phyloP scores from a whole-genome alignment of 64 coral and sea anemone genomes.

The Pachyseris speciosa region DNA sequence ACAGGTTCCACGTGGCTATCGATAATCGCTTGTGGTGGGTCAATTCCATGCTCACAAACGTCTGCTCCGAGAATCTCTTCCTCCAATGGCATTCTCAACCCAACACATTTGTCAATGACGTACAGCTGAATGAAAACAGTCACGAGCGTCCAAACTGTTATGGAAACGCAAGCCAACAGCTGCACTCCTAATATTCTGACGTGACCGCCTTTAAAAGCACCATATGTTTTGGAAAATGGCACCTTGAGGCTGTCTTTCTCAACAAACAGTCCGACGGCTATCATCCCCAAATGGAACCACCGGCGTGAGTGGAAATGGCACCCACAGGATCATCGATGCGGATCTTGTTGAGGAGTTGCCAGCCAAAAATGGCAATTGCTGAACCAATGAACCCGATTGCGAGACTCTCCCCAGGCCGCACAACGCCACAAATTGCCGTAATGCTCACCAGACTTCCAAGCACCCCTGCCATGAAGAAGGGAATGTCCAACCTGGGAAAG shows the following conservation, averaged over 20 bases:
- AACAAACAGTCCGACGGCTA: constrained; percentile 91
- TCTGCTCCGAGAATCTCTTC: constrained; percentile 67
- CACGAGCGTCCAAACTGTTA: constrained; percentile 53
- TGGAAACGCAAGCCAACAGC: constrained; percentile 60
- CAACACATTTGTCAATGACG: constrained; percentile 49
- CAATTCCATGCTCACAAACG: constrained; percentile 48
- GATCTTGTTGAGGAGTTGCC: constrained; percentile 74
- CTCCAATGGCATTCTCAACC: constrained; percentile 36
- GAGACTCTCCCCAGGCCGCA: constrained; percentile 89
- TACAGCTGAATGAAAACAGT: constrained; percentile 59
- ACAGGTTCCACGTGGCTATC: neutral
- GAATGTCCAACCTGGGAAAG: constrained; percentile 78
- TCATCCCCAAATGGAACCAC: constrained; percentile 90
- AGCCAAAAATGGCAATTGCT: constrained; percentile 79
- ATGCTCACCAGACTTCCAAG: constrained; percentile 91
- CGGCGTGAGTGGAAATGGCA: constrained; percentile 81
- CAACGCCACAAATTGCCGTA: constrained; percentile 94
- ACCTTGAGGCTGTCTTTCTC: constrained; percentile 73
- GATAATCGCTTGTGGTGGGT: neutral
- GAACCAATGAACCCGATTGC: constrained; percentile 86
- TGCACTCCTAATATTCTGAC: constrained; percentile 82
- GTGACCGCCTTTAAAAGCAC: constrained; percentile 84
- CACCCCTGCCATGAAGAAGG: constrained; percentile 82
- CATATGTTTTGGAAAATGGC: constrained; percentile 79
- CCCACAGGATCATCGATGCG: constrained; percentile 90